Base-by-base conservation (phyloP, 2,797 vertebrate genomes). In the Salmo trutta region DNA sequence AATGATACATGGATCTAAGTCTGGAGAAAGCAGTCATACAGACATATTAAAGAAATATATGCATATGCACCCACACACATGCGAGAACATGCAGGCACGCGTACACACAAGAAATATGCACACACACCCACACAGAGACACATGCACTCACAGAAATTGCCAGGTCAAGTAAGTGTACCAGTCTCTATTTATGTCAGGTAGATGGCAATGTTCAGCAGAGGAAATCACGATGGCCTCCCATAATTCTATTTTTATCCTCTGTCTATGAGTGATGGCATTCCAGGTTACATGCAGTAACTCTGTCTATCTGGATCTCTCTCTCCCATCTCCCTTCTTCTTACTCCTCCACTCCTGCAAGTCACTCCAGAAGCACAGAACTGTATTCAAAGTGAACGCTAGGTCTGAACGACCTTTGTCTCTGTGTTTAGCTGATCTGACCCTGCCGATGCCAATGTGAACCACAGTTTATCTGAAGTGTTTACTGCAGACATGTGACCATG, bases 1-100 rank as follows among this genome's bases (percentile, higher is more conserved):
- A 68, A 76, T 73, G 15, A 68, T 53, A 72, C 74, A 75, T 67
- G 47, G n/a, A 27, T 52, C 17, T 56, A 15, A 7, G 17, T 29
- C 53, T 33, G 71, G 36, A 36, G 15, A 21, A 66, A 29, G 54
- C 54, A 31, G 47, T 21, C 47, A 5, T 71, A 53, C 4, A 52
- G 41, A 21, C 5, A 3, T 70, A 24, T n/a, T 70, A n/a, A 7
- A 47, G 59, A 24, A 54, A 71, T 16, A 53, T n/a, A 21, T 51
- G 52, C 71, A 29, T 14, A 29, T 4, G 54, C 14, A 53, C 71
- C 17, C 71, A 29, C 53, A 31, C 27, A 6, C 16, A 68, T 41
- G 15, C 74, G n/a, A 21, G 24, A 21, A 65, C 73, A 29, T 31
- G 21, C 62, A 17, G 36, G 65, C 15, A 47, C 15, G 29, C 15